Percentiles rank a stretch among this genome's conserved stretches.
Evolutionary conservation across 2,113 vertebrate genomes (phyloP).

Genomic region (Hystrix brachyura): DNA sequence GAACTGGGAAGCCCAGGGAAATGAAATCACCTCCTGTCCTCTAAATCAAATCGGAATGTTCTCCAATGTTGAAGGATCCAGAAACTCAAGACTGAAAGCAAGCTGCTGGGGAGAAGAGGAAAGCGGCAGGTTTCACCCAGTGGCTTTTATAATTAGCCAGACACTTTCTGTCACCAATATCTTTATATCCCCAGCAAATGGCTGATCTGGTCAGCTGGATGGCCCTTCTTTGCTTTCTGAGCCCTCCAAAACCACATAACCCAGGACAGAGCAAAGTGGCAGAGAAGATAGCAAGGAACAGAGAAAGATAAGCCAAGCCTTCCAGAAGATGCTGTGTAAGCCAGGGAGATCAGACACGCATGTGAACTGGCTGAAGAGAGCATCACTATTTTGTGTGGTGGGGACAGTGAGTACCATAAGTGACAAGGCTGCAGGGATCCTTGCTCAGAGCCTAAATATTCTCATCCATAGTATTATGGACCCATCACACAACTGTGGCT

Average conservation of each 20-base stretch:
- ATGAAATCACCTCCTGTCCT: neutral
- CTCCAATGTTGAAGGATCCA: neutral
- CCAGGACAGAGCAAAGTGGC: neutral
- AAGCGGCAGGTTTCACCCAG: rapidly evolving
- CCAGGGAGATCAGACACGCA: neutral
- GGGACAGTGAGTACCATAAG: rapidly evolving
- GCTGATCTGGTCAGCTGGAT: too few relatives aligned
- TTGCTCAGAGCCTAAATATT: neutral
- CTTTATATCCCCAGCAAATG: rapidly evolving
- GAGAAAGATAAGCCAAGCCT: neutral
- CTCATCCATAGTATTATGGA: conserved; percentile 37
- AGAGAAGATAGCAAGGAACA: neutral
- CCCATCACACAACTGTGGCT: neutral
- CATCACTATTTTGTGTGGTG: rapidly evolving
- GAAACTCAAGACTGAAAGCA: neutral
- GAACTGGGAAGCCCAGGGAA: neutral
- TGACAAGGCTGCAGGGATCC: neutral
- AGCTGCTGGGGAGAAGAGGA: neutral
- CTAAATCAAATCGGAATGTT: neutral
- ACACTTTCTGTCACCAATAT: neutral
- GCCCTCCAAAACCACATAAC: neutral
- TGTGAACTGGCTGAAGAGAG: rapidly evolving
- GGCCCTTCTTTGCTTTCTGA: neutral
- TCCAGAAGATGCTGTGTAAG: too few relatives aligned
- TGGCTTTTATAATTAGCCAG: neutral